Evolutionary conservation across 1,140 invertebrate species (phyloP), one percentile per base, ranked within the genome.

Genomic region (Panagrolaimus sp.): DNA sequence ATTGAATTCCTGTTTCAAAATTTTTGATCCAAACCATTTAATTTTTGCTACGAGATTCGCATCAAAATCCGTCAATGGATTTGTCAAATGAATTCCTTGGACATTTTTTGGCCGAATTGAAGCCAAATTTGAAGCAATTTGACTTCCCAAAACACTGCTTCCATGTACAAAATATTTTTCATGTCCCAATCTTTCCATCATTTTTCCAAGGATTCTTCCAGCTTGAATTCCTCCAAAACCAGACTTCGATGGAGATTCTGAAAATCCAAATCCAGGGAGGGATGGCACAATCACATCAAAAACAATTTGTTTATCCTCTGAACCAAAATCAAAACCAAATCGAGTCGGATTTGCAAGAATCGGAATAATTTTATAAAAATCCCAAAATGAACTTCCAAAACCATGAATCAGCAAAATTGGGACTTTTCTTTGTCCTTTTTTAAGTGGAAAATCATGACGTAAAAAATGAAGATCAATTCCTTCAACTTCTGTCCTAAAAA

Each of bases 281-380:
- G 77, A 74, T n/a, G 75, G 75, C 4, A 76, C 75, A 52, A 76
- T 69, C 8, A 76, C 75, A 21, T 76, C 75, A 43, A 76, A 76
- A 15, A 66, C 65, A 65, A 76, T 65, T 7, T 44, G n/a, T 21
- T 58, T 58, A 1, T 78, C 62, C 32, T 38, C 32, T 21, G 70
- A 63, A 5, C 74, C 75, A 45, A 76, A 76, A 24, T 76, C 75
- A 28, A 75, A 76, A 0, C 70, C 73, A 69, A 75, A 79, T 21
- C 75, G 62, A n/a, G 67, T 28, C 17, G 75, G 75, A 65, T 76
- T 76, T 17, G 70, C 66, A 9, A 76, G 65, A 55, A 76, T 65
- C 32, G 75, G 75, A 66, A 76, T 68, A 26, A 78, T 67, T 47
- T 76, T 76, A 72, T 76, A 76, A 24, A 76, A 76, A 52, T 76